Base-by-base conservation (phyloP, 2,797 vertebrate genomes). In the Meriones psammophilus region DNA sequence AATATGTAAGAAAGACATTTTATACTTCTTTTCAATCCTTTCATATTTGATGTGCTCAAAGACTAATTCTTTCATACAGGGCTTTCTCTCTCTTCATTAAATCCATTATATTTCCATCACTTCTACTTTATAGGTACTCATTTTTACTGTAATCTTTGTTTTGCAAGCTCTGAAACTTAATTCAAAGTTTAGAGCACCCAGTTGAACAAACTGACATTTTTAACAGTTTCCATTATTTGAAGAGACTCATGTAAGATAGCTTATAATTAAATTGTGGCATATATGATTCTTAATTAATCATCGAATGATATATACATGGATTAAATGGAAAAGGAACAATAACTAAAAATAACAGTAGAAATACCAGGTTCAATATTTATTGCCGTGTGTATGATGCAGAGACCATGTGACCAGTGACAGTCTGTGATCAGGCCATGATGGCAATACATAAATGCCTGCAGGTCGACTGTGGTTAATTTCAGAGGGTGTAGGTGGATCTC, bases 1-100 rank as follows among this genome's bases (percentile, higher is more conserved):
- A 92, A 71, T 83, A 78, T 81, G 91, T 56, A 95, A 90, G 14
- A 93, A 88, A 95, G 28, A 7, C 56, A 89, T 89, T 97, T 60
- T 95, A 83, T 88, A 78, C 28, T 62, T 83, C 46, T 81, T 80
- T 97, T 84, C 15, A 78, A n/a, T 68, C 15, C 77, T 50, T 95
- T 69, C n/a, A 86, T 24, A 36, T 89, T 60, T 95, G 92, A 94
- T 92, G 62, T 92, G 15, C 66, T 78, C 89, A 15, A 77, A 90
- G 69, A 79, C 46, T 58, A 66, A 88, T 76, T 88, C 24, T 26
- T 1, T 50, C 66, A 24, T 58, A 50, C 4, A 14, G 60, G 24
- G n/a, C 20, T 76, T 58, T 22, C 4, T 50, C 14, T 69, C 33
- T 39, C 68, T 24, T 3, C 10, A 1, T 89, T 94, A 88, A 20